Conservation (phyloP, 2,113 vertebrate species). For the Sciurus niger region DNA sequence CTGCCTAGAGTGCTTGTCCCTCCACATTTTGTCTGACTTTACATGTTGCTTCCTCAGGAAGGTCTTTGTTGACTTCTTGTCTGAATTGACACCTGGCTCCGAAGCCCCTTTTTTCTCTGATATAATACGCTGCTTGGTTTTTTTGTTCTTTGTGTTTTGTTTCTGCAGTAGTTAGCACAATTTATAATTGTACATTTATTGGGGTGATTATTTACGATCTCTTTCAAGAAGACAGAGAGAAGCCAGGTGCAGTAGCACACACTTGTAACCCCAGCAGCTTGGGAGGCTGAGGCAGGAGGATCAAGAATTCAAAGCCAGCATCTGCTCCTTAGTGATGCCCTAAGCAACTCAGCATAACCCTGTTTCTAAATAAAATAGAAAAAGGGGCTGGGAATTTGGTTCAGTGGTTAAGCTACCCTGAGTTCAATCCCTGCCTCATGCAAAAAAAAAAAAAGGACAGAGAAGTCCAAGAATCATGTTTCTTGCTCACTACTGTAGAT, state of each 20-base stretch:
- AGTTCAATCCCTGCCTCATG: too few relatives aligned
- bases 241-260: too few relatives aligned
- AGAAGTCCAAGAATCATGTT: background rate
- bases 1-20: background rate
- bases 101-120: background rate
- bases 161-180: background rate
- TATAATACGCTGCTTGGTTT: background rate
- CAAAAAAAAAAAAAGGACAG: too few relatives aligned
- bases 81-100: background rate
- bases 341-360: too few relatives aligned
- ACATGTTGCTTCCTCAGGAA: background rate
- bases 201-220: background rate
- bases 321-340: too few relatives aligned
- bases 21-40: background rate
- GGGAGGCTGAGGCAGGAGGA: too few relatives aligned
- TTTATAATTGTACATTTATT: conserved; percentile 3
- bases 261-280: too few relatives aligned
- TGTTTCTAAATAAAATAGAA: too few relatives aligned
- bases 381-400: too few relatives aligned
- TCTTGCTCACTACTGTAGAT: background rate
- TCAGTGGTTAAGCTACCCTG: too few relatives aligned
- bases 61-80: background rate
- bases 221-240: conserved; percentile 16
- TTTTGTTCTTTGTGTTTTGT: background rate
- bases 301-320: too few relatives aligned